Conservation (phyloP, 2,113 vertebrate genomes). For the Circaetus cinerascens region DNA sequence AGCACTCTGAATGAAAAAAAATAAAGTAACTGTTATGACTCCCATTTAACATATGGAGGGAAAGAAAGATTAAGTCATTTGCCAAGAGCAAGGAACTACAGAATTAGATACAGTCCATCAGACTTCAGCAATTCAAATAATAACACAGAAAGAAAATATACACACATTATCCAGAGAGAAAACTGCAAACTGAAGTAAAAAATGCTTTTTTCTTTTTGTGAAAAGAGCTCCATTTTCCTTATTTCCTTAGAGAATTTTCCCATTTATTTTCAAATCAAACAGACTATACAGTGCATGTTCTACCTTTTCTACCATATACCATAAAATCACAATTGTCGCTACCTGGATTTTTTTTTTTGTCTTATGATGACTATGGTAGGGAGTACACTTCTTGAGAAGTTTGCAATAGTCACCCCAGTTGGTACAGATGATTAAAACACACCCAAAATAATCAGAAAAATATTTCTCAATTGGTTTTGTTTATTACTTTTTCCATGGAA, state of each 20-base stretch:
- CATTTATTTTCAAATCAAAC: background rate
- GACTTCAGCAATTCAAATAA: background rate
- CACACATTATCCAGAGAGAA: background rate
- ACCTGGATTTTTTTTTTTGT: background rate
- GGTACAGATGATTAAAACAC: background rate
- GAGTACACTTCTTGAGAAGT: background rate
- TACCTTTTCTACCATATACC: background rate
- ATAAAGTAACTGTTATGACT: background rate
- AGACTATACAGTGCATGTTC: background rate
- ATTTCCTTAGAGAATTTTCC: background rate
- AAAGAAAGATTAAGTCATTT: background rate
- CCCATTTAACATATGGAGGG: background rate
- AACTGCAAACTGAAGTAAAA: background rate
- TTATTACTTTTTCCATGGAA: background rate
- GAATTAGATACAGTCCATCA: background rate
- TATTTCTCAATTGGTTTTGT: background rate
- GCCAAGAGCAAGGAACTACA: background rate
- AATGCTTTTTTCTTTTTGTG: background rate
- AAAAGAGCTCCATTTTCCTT: background rate
- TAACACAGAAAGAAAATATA: background rate
- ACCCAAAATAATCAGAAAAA: background rate
- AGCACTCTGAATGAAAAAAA: background rate
- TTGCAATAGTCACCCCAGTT: background rate
- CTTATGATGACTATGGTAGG: background rate
- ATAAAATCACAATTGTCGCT: background rate